Base-by-base conservation (phyloP, 2,888 invertebrate species). In the Drosophila limbata region DNA sequence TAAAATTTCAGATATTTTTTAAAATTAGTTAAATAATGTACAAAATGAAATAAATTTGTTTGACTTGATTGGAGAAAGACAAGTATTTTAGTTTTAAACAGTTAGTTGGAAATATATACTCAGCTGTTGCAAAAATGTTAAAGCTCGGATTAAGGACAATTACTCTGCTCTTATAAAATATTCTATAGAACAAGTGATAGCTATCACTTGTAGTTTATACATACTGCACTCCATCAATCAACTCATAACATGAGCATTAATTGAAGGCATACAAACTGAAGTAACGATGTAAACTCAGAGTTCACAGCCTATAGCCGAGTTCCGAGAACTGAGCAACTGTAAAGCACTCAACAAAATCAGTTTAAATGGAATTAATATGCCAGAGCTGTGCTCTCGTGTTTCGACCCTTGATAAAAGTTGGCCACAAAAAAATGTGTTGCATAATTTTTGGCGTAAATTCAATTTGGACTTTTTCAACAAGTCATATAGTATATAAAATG, bases 381-480 rank as follows among this genome's bases (percentile, higher is more conserved):
- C 70, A 47, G 73, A 64, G 60, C 45, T 84, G 72, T 73, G 65
- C 69, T 56, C 55, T 62, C 42, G 55, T 55, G 50, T 42, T 57
- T 44, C 11, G 37, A 55, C 42, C 40, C 37, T 37, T 37, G 21
- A 25, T 28, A 47, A 65, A 63, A 69, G 56, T 60, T 64, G 44
- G 15, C 40, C 15, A 19, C 37, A 33, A 48, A 47, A 47, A 59
- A 55, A 60, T 51, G 48, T 52, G 76, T 59, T 72, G 81, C 77
- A 84, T 78, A 84, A 75, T 84, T 86, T 84, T 77, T 64, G 83
- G 83, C 83, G 77, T 60, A 74, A 79, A 84, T 84, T 84, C 67
- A 88, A 84, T 84, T 88, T 85, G 56, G 72, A 69, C 67, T 82
- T 79, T 73, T 84, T 67, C 69, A 78, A 78, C 73, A 78, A 78